phyloP scores from a whole-genome alignment of 1,140 invertebrate species.

The Magallana angulata region DNA sequence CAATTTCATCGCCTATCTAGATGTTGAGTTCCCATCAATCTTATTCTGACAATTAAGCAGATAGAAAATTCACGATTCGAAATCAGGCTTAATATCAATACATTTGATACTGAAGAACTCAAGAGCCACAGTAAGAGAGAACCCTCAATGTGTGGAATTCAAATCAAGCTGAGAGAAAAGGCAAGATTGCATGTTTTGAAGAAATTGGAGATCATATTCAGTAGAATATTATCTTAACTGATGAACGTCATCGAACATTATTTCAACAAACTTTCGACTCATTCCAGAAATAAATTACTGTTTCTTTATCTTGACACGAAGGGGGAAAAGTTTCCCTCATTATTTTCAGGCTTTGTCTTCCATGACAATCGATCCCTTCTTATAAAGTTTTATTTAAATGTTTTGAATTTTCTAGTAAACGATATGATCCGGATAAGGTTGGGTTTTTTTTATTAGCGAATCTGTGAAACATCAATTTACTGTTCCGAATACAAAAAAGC shows the following conservation, averaged over 20 bases:
- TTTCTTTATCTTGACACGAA: neutral
- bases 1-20: too few species aligned
- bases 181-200: constrained; percentile 1
- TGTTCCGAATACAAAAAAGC: neutral
- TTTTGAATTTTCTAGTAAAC: neutral
- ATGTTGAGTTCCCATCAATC: too few species aligned
- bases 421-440: neutral
- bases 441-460: neutral
- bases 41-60: too few species aligned
- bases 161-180: neutral
- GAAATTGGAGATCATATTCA: constrained; percentile 16
- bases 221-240: neutral
- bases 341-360: neutral
- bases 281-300: constrained; percentile 21
- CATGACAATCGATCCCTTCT: neutral
- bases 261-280: neutral
- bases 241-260: neutral
- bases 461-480: neutral
- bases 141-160: constrained; percentile 9
- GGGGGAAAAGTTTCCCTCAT: neutral
- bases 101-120: neutral
- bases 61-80: neutral
- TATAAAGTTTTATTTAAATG: neutral
- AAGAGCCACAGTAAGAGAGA: neutral
- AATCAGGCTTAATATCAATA: neutral